Percentiles rank a stretch among this genome's conserved stretches.
Conservation (phyloP, 2,113 vertebrate genomes). For the Jacana jacana region DNA sequence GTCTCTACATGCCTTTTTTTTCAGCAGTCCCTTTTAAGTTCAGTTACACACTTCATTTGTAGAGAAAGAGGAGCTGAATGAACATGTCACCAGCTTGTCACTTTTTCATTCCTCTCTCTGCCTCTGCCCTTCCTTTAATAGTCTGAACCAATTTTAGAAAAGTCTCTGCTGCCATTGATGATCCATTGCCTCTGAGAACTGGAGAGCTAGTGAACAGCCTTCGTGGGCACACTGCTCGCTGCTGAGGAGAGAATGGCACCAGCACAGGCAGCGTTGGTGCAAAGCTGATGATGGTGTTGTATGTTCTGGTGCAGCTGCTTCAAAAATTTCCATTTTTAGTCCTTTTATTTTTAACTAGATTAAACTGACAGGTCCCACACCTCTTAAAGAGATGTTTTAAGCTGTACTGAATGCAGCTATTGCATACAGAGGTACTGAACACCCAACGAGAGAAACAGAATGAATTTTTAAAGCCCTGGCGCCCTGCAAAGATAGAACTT, state of each 20-base stretch:
- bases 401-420: not conserved
- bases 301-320: not conserved
- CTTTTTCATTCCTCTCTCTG: conserved; percentile 4
- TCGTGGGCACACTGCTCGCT: accelerated
- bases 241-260: not conserved
- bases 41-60: not conserved
- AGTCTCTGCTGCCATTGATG: not conserved
- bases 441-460: not conserved
- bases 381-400: not conserved
- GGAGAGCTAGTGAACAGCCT: not conserved
- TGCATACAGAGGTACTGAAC: not conserved
- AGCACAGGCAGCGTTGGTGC: not conserved
- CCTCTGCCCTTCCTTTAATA: conserved; percentile 29
- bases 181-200: not conserved
- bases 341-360: conserved; percentile 20
- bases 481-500: not conserved
- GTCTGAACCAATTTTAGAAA: conserved; percentile 36
- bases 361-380: not conserved
- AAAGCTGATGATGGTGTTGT: not conserved
- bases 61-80: conserved; percentile 40
- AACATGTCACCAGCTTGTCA: not conserved
- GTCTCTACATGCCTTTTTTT: not conserved
- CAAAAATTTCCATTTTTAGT: not conserved
- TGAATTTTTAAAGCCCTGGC: not conserved
- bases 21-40: not conserved